Percentiles rank a stretch among this genome's conserved stretches.
Evolutionary conservation across 2,797 vertebrate genomes (phyloP).

Genomic region (Phaenicophaeus curvirostris): DNA sequence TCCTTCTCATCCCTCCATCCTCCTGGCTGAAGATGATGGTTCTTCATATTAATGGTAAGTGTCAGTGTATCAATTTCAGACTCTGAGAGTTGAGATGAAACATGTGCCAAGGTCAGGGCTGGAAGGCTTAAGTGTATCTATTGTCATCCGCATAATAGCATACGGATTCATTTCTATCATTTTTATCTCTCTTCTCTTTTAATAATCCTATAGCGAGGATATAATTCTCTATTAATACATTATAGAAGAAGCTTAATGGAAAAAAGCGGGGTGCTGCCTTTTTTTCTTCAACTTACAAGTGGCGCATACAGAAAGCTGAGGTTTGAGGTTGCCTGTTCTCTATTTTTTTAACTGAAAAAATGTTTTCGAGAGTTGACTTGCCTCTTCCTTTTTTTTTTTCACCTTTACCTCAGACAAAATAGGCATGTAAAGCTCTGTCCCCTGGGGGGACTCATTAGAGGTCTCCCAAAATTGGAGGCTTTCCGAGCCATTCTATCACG

Average conservation of each 20-base stretch:
- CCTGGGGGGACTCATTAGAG: constrained; percentile 22
- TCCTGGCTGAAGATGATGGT: constrained; percentile 40
- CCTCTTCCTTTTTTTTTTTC: neutral
- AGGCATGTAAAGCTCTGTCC: neutral
- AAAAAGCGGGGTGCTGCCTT: constrained; percentile 56
- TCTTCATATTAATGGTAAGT: constrained; percentile 63
- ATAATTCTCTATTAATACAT: constrained; percentile 73
- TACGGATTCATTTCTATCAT: constrained; percentile 68
- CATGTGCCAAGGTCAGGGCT: constrained; percentile 73
- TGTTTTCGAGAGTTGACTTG: neutral
- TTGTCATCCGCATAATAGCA: constrained; percentile 69
- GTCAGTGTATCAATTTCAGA: constrained; percentile 68
- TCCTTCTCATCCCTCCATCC: neutral
- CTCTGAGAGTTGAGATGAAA: constrained; percentile 54
- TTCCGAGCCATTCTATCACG: neutral
- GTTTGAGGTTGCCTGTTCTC: constrained; percentile 12
- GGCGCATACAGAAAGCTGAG: neutral
- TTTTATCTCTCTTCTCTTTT: constrained; percentile 69
- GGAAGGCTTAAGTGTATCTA: constrained; percentile 72
- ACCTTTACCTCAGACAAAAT: neutral
- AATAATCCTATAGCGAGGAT: constrained; percentile 66
- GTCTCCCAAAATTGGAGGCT: neutral
- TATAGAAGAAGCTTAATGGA: constrained; percentile 66
- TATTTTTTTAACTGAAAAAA: neutral
- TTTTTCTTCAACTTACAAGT: neutral